Evolutionary conservation across 2,888 invertebrate species (phyloP), one percentile per base, ranked within the genome.

Genomic region (Oegoconia quadripuncta): DNA sequence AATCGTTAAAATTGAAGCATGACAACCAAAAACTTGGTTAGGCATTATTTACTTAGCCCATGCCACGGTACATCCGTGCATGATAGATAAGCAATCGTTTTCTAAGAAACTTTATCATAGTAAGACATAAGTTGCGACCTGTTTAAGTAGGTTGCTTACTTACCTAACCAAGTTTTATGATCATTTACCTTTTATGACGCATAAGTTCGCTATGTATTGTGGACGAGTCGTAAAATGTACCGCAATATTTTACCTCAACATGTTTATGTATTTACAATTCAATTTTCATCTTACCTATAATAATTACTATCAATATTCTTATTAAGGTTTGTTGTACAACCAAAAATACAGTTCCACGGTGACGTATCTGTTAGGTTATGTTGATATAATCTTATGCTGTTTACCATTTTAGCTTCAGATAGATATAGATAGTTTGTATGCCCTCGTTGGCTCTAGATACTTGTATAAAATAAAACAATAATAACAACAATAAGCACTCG

Each of bases 31-130:
- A 63, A 59, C 54, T 50, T 34, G 42, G 46, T 42, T 48, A 52
- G 53, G 54, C 60, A 62, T 55, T 60, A 64, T 56, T 64, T 64
- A 22, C 27, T 49, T 47, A 51, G 42, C 47, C 43, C n/a, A n/a
- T n/a, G n/a, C n/a, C n/a, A n/a, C n/a, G n/a, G n/a, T n/a, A 51
- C 35, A 52, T 58, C 55, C 56, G 46, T 49, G 50, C 48, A 43
- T 57, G 67, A 68, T 62, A n/a, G 30, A 35, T 46, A 69, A 69
- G 64, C 53, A 50, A 55, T 56, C 47, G 52, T 59, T 55, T 68
- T 70, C 71, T 59, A 13, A 56, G 72, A 74, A 71, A 49, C 52
- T 52, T 53, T 61, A 57, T 50, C 55, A 59, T 50, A 51, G 44
- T 18, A 23, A 16, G 15, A 25, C 14, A 15, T 15, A 15, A 23